Evolutionary conservation across 1,140 invertebrate genomes (phyloP), one percentile per base, ranked within the genome.

Genomic region (Phymastichus coffea): DNA sequence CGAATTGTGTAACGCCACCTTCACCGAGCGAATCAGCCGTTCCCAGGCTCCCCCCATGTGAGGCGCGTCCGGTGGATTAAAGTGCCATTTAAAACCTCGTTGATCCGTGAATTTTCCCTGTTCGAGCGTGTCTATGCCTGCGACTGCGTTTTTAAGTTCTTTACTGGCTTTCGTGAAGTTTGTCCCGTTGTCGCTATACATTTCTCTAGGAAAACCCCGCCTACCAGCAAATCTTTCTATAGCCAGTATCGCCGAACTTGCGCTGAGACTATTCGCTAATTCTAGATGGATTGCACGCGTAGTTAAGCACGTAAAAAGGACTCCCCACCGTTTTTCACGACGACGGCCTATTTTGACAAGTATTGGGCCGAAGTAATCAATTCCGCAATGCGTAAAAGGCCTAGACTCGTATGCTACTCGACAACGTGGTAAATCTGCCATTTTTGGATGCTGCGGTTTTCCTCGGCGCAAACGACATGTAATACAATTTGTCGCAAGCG

Each of bases 81-180:
- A 53, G 14, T 20, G 17, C 51, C 51, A 53, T 12, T 40, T 25
- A 0, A 40, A 25, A 15, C 37, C 14, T 8, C n/a, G 22, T 20
- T 23, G 37, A 51, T 9, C 15, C 15, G 30, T 26, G 12, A 51
- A 12, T 10, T 14, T 19, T 1, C 43, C 43, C 4, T 41, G 22
- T 26, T 67, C 41, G 17, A 70, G 22, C 17, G 60, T 59, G 14
- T 44, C 9, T 4, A 66, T 17, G n/a, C 30, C 30, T 37, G 30
- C 30, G 7, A 20, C 22, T n/a, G n/a, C n/a, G n/a, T n/a, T n/a
- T 40, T 40, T n/a, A 4, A 40, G 15, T 15, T 40, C 8, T 12
- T 40, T 40, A 15, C n/a, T 40, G 9, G 15, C 15, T 40, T 15
- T n/a, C 15, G 9, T 40, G 15, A 40, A 40, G 15, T 40, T 40